phyloP scores from a whole-genome alignment of 2,113 vertebrate genomes.

The Paralichthys olivaceus region DNA sequence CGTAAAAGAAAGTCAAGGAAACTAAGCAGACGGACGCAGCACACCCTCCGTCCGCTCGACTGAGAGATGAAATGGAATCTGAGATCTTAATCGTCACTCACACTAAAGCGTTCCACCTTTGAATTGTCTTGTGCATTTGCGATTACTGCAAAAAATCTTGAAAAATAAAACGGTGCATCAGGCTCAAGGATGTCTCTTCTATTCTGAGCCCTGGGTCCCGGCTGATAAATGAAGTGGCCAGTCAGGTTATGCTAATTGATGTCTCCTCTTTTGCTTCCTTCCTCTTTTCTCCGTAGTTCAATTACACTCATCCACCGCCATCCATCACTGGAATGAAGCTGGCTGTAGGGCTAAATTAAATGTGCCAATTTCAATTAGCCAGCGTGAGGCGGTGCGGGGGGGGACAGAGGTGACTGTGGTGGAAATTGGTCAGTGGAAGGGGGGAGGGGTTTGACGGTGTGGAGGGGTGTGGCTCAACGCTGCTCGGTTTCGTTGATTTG shows the following conservation, averaged over 20 bases:
- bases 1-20: constrained; percentile 2
- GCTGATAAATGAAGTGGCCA: constrained; percentile 80
- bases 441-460: not conserved
- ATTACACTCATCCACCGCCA: constrained; percentile 82
- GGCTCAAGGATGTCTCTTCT: constrained; percentile 15
- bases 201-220: constrained; percentile 20
- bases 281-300: constrained; percentile 82
- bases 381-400: constrained; percentile 35
- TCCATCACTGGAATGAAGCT: constrained; percentile 83
- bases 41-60: not conserved
- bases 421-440: constrained; percentile 64
- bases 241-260: constrained; percentile 82
- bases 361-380: constrained; percentile 84
- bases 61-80: constrained; percentile 19
- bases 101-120: not conserved
- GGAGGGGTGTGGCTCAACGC: too few relatives aligned
- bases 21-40: not conserved
- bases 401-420: constrained; percentile 69
- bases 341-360: constrained; percentile 84
- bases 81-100: constrained; percentile 26
- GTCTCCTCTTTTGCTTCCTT: constrained; percentile 77
- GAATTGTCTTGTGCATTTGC: not conserved
- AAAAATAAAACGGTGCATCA: not conserved
- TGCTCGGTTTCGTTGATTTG: not conserved
- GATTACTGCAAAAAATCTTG: not conserved